phyloP scores from a whole-genome alignment of 2,888 invertebrate species.

The Geophilus truncorum region DNA sequence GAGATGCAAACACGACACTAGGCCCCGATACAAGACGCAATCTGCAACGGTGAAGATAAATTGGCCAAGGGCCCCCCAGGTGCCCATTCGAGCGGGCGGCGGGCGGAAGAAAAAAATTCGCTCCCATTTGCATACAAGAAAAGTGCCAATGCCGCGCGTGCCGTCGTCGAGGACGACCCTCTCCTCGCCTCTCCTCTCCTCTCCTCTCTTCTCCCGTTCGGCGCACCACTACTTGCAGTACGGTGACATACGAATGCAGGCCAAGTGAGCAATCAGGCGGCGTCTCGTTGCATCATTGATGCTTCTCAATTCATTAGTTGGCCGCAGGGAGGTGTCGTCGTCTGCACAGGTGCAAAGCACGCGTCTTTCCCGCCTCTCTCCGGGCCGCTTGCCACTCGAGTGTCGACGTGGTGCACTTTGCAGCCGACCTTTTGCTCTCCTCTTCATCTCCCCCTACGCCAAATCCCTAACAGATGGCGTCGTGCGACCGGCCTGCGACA shows the following conservation, averaged over 20 bases:
- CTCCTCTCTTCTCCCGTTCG: neutral
- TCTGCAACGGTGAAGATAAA: slow-evolving; percentile 22
- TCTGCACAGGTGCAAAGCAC: neutral
- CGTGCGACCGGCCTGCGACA: neutral
- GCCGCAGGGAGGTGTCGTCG: neutral
- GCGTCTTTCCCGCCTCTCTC: neutral
- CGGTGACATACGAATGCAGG: neutral
- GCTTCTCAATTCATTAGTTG: neutral
- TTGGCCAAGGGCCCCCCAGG: slow-evolving; percentile 29
- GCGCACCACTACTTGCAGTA: neutral
- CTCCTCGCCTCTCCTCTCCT: neutral
- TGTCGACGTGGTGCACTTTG: neutral
- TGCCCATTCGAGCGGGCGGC: slow-evolving; percentile 4
- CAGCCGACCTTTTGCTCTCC: neutral
- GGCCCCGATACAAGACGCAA: slow-evolving; percentile 22
- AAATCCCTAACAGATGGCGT: slow-evolving; percentile 30
- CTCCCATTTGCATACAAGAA: slow-evolving; percentile 12
- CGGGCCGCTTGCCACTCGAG: neutral
- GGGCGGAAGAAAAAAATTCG: neutral
- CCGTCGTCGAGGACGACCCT: neutral
- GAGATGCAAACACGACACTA: neutral
- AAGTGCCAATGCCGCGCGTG: neutral
- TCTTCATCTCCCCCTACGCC: neutral
- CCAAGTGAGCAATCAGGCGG: neutral
- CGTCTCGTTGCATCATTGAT: neutral